Evolutionary conservation across 2,888 invertebrate genomes (phyloP).

Genomic region (Melikaiella ostensackeni): DNA sequence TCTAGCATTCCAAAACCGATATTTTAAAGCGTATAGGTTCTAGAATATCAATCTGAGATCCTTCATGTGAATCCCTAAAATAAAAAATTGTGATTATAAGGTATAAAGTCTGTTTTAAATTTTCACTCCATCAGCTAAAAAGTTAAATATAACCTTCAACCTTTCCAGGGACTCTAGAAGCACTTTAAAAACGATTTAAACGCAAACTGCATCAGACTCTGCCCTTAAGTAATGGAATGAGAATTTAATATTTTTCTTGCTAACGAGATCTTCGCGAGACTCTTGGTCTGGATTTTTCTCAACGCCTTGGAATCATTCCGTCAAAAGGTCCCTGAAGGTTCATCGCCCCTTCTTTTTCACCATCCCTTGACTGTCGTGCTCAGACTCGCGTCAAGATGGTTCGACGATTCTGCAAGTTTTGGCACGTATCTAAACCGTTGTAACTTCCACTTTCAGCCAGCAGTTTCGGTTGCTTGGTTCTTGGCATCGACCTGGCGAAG

Average conservation of each 20-base stretch:
- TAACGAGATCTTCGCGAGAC: background rate
- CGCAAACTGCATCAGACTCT: background rate
- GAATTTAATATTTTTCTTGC: conserved; percentile 4
- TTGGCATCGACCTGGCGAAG: conserved; percentile 14
- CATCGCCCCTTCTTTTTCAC: background rate
- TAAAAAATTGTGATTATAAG: too few species aligned
- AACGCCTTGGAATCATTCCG: background rate
- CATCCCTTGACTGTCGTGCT: conserved; percentile 3
- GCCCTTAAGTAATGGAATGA: background rate
- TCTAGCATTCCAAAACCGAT: too few species aligned
- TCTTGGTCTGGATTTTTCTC: background rate
- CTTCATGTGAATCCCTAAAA: too few species aligned
- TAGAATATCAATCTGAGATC: too few species aligned
- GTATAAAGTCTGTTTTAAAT: too few species aligned
- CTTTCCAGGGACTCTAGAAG: background rate
- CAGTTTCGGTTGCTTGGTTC: conserved; percentile 1
- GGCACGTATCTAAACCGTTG: conserved; percentile 37
- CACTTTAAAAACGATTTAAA: background rate
- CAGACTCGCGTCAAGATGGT: conserved; percentile 2
- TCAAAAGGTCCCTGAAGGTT: background rate
- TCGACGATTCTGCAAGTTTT: conserved; percentile 32
- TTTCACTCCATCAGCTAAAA: background rate
- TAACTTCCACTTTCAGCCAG: conserved; percentile 26
- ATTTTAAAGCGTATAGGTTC: too few species aligned
- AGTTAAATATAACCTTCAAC: background rate